Conservation (phyloP, 2,113 vertebrate genomes). For the Seriola rivoliana region DNA sequence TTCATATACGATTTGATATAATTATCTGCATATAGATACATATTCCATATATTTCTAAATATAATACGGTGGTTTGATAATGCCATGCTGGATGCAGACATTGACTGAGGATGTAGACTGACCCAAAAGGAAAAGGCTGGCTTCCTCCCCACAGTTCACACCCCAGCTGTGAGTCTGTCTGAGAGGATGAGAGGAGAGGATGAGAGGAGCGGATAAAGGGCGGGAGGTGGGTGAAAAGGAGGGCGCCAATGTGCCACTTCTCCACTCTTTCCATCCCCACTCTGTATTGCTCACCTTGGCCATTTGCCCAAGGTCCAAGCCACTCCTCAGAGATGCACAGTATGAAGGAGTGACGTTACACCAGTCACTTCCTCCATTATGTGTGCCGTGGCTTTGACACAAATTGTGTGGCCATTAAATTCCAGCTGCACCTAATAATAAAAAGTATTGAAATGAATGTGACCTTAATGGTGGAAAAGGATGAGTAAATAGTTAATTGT, state of each 20-base stretch:
- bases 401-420: conserved; percentile 17
- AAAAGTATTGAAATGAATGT: conserved; percentile 35
- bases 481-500: conserved; percentile 15
- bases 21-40: background rate
- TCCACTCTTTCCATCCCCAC: conserved; percentile 30
- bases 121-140: conserved; percentile 62
- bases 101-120: conserved; percentile 64
- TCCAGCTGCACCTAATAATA: conserved; percentile 52
- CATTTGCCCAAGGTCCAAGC: conserved; percentile 41
- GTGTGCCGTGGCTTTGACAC: conserved; percentile 23
- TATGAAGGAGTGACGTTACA: conserved; percentile 1
- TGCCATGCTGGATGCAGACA: background rate
- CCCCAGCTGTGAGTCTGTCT: conserved; percentile 71
- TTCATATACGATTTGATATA: background rate
- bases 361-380: conserved; percentile 49
- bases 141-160: conserved; percentile 64
- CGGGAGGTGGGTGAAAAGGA: background rate
- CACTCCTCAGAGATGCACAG: conserved; percentile 34
- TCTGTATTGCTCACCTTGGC: conserved; percentile 28
- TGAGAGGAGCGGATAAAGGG: conserved; percentile 23
- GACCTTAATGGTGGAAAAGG: background rate
- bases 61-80: background rate
- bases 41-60: background rate
- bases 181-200: conserved; percentile 45
- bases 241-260: conserved; percentile 41